Evolutionary conservation across 1,140 invertebrate genomes (phyloP), one percentile per base, ranked within the genome.

Genomic region (Aleiodes sp.): DNA sequence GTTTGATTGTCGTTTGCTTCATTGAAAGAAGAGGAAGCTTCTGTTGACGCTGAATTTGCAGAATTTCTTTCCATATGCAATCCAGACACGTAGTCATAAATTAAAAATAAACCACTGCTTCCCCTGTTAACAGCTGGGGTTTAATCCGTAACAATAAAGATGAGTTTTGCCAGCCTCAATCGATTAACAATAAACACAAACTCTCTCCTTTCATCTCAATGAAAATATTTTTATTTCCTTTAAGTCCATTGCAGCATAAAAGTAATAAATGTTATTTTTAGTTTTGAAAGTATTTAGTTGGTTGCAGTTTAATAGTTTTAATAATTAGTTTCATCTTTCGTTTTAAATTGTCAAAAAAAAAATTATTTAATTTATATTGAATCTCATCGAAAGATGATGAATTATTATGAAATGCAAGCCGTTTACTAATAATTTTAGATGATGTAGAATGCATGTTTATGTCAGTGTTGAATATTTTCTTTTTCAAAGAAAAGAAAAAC

Each of bases 1-100:
- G n/a, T n/a, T n/a, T n/a, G n/a, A n/a, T n/a, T n/a, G n/a, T n/a
- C n/a, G n/a, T n/a, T n/a, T n/a, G n/a, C n/a, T n/a, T n/a, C 12
- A n/a, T 46, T 46, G 14, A 14, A 56, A n/a, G n/a, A 65, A 14
- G 29, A n/a, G 26, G 16, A 33, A 61, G 14, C 14, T 19, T 8
- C 59, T 14, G 28, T 7, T 61, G 16, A 21, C 12, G 19, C 16
- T 59, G n/a, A 1, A 21, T 10, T 59, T 59, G 28, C 21, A 26
- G 16, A 57, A 52, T 57, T 57, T 52, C 57, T 57, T 61, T 67
- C 65, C 70, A 67, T 64, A 71, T 68, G 65, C 59, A 19, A 71
- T 35, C 59, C 70, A 71, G 70, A 71, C 70, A 46, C 26, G n/a
- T 3, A 35, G 41, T 64, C 70, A 63, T 71, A 71, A 71, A 71